Conservation (phyloP, 2,797 vertebrate genomes). For the Tapera naevia region DNA sequence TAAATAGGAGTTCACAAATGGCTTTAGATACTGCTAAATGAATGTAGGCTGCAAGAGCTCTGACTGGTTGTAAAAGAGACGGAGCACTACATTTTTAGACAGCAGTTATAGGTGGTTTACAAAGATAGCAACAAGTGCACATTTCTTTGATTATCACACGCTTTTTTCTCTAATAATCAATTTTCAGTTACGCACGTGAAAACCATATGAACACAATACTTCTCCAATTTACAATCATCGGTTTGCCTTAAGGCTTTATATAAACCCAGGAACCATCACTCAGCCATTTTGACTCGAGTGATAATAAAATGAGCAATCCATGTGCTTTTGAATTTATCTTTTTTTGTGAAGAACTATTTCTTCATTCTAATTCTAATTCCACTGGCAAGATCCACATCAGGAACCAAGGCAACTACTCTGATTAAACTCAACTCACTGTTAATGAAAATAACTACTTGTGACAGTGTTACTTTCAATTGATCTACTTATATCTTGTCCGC, state of each 20-base stretch:
- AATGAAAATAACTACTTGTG: not conserved
- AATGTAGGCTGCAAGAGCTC: not conserved
- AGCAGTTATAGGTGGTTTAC: not conserved
- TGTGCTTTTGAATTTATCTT: not conserved
- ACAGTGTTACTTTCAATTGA: not conserved
- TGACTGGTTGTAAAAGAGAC: not conserved
- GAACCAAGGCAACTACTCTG: not conserved
- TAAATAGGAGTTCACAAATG: not conserved
- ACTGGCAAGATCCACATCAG: not conserved
- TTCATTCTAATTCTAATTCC: conserved; percentile 19
- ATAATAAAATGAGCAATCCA: conserved; percentile 1
- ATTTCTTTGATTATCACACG: not conserved
- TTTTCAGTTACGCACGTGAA: conserved; percentile 49
- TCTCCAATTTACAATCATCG: not conserved
- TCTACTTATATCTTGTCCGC: not conserved
- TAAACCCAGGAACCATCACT: not conserved
- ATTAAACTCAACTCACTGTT: not conserved
- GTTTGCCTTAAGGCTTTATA: conserved; percentile 8
- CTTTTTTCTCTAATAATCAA: not conserved
- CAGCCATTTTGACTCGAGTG: not conserved
- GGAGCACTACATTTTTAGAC: not conserved
- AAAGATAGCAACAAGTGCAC: not conserved
- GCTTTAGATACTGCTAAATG: not conserved
- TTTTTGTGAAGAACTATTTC: not conserved
- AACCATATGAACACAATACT: conserved; percentile 1